Evolutionary conservation across 2,797 vertebrate species (phyloP), one percentile per base, ranked within the genome.

Genomic region (Staurois parvus): DNA sequence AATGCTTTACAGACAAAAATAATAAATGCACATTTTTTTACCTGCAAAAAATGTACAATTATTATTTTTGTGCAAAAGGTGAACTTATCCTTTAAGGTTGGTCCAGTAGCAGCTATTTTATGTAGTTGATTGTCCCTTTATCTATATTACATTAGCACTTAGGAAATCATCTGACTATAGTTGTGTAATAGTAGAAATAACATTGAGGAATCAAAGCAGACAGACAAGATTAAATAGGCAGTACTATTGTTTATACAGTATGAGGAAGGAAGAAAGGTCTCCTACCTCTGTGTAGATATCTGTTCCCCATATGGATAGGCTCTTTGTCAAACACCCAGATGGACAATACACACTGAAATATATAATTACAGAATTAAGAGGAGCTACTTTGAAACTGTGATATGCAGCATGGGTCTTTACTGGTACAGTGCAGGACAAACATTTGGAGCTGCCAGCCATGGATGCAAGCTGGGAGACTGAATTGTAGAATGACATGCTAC

Each of bases 211-310:
- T 19, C 6, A 30, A 69, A 30, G 67, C 30, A 11, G 32, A 0
- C 2, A 70, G 30, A 70, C 30, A 70, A 7, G 1, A 34, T 34
- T 21, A 9, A 19, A 70, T 24, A 70, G 10, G 30, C 6, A 24
- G 6, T 2, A 70, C 1, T 30, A 21, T 32, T 34, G 7, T 70
- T 70, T 19, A 73, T 73, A 10, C 7, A 24, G 24, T 73, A 12
- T 73, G 72, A 40, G 72, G 37, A 73, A 73, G 12, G n/a, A n/a
- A n/a, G n/a, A n/a, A n/a, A n/a, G n/a, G 24, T 26, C 17, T 76
- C 26, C 28, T 80, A 80, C 78, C 64, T 48, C 66, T 48, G 78
- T 69, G 42, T 80, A 80, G 78, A 28, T 52, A 52, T 80, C 78
- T 69, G 78, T 70, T 70, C 78, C 78, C 78, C 78, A 80, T 30